Evolutionary conservation across 2,797 vertebrate species (phyloP).

Genomic region (Tiaroga cobitis): DNA sequence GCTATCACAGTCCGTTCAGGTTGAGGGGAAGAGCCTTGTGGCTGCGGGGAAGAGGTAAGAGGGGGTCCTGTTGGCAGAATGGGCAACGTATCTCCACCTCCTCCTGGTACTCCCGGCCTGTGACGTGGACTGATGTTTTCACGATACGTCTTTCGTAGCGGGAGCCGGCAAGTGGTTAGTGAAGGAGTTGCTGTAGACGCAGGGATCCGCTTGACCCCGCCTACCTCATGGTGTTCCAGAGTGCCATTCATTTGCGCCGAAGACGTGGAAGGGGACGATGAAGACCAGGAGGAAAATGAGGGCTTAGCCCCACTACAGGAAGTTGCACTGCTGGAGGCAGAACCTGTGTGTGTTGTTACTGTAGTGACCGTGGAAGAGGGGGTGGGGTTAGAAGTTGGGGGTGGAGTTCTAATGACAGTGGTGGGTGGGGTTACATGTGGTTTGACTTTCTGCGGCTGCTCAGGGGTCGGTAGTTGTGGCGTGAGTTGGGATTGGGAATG

Average conservation of each 20-base stretch:
- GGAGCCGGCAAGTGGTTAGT: slow-evolving; percentile 84
- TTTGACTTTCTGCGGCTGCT: slow-evolving; percentile 64
- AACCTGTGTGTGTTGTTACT: slow-evolving; percentile 58
- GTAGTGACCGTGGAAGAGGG: slow-evolving; percentile 64
- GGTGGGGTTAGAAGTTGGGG: slow-evolving; percentile 67
- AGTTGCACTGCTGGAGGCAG: slow-evolving; percentile 14
- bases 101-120: slow-evolving; percentile 72
- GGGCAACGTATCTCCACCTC: slow-evolving; percentile 71
- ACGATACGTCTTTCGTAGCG: slow-evolving; percentile 89
- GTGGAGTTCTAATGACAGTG: slow-evolving; percentile 76
- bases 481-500: slow-evolving; percentile 80
- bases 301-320: slow-evolving; percentile 49
- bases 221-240: slow-evolving; percentile 76
- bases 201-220: slow-evolving; percentile 71
- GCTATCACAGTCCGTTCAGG: slow-evolving; percentile 81
- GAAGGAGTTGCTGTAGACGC: slow-evolving; percentile 70
- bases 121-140: slow-evolving; percentile 85
- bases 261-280: slow-evolving; percentile 55
- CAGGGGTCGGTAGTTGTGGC: slow-evolving; percentile 62
- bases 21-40: slow-evolving; percentile 64
- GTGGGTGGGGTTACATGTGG: slow-evolving; percentile 57
- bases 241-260: slow-evolving; percentile 86
- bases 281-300: slow-evolving; percentile 69
- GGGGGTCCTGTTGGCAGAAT: slow-evolving; percentile 63
- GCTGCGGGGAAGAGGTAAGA: slow-evolving; percentile 62